Conservation (phyloP, 2,888 invertebrate species). For the Acanthococcus lagerstroemiae region DNA sequence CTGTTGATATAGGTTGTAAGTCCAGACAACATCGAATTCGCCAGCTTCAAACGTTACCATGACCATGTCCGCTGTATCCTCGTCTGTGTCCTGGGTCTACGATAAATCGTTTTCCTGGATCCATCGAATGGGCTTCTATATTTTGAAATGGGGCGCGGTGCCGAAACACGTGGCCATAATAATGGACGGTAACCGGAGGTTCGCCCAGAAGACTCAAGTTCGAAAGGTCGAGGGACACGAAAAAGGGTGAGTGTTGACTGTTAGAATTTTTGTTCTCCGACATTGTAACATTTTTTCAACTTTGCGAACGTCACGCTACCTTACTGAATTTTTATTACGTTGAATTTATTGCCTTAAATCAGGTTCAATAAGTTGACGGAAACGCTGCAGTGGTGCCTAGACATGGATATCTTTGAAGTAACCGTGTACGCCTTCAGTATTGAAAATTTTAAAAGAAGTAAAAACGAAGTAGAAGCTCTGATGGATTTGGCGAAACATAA, state of each 20-base stretch:
- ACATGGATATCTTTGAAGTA: conserved; percentile 81
- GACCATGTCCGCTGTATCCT: too few relatives aligned
- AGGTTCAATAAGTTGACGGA: conserved; percentile 71
- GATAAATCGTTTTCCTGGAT: conserved; percentile 63
- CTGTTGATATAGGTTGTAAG: too few relatives aligned
- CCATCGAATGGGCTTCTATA: conserved; percentile 60
- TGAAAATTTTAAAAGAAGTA: conserved; percentile 89
- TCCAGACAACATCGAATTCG: too few relatives aligned
- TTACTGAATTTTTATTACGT: conserved; percentile 32
- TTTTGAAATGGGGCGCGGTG: conserved; percentile 69
- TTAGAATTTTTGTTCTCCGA: not conserved
- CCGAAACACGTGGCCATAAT: conserved; percentile 93
- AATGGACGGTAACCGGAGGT: conserved; percentile 97
- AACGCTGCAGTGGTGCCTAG: conserved; percentile 79
- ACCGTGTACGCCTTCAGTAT: conserved; percentile 99
- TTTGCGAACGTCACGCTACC: not conserved
- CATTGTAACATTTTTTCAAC: not conserved
- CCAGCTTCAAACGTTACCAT: too few relatives aligned
- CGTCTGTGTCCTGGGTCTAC: too few relatives aligned
- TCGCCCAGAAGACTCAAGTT: conserved; percentile 68
- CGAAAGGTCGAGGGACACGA: conserved; percentile 70
- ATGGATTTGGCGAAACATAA: conserved; percentile 82
- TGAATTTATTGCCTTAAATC: conserved; percentile 31
- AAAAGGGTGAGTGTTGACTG: conserved; percentile 44
- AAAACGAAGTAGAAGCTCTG: conserved; percentile 79